Evolutionary conservation across 2,113 vertebrate species (phyloP), one percentile per base, ranked within the genome.

Genomic region (Empidonax traillii): DNA sequence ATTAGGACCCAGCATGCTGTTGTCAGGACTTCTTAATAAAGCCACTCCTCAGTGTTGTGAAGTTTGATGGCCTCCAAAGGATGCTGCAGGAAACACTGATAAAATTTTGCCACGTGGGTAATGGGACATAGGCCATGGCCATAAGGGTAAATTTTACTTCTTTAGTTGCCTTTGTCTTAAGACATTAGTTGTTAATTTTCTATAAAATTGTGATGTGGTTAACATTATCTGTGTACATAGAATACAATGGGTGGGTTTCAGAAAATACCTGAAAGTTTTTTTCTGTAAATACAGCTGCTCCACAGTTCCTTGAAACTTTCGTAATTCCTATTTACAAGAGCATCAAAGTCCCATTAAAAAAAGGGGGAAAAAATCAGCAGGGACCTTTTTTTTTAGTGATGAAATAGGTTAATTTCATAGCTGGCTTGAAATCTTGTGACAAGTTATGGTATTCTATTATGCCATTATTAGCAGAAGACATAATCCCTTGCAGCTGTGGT

Each of bases 401-500:
- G 90, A 97, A 95, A 95, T 89, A 94, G 85, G 89, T 91, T 96
- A 97, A 97, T 97, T 97, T 97, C 94, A 93, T 94, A 97, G 94
- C 90, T 95, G 93, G 95, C 88, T 96, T 97, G 96, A 96, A 97
- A 91, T 93, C 93, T 95, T 94, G 74, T 95, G 93, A 97, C 91
- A 97, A 93, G 91, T 93, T 93, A 81, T 93, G 89, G 87, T 96
- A 97, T 96, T 97, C 95, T 93, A 79, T 93, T 96, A 89, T 96
- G 91, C 94, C 88, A 95, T 97, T 96, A 97, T 97, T 96, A 97
- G 91, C 41, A 83, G 94, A 93, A 95, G 90, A 95, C 93, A 97
- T 97, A 97, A 97, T 97, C 95, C 96, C 88, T 96, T 94, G 94
- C 95, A 97, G 96, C 96, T 97, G 95, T 97, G 97, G 94, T 94